Base-by-base conservation (phyloP, 2,888 invertebrate genomes). In the Diarsia rubi region DNA sequence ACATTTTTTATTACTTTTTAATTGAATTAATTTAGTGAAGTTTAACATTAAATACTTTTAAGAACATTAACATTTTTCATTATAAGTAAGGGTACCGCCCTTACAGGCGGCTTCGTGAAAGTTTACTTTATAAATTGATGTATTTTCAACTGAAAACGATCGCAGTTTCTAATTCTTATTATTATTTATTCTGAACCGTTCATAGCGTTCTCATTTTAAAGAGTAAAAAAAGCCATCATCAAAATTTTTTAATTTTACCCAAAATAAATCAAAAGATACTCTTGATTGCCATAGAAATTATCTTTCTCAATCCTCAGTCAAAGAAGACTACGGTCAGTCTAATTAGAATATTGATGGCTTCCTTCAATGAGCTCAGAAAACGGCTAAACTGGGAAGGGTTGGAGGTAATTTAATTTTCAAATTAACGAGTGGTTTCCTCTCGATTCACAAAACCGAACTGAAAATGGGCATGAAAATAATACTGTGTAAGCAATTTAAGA, bases 311-410 rank as follows among this genome's bases (percentile, higher is more conserved):
- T 59, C 59, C 45, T 44, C 1, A 45, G 4, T 57, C 21, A 65
- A 72, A 52, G n/a, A 63, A 47, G 57, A 14, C 21, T 21, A 69
- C 49, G 77, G 75, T 85, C 73, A 78, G 74, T 78, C 81, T 82
- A 84, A 89, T 88, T 81, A 85, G 74, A 84, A 86, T 75, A 73
- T 73, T 74, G 44, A 74, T 52, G 70, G 72, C 60, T 72, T 76
- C 60, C 44, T 44, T 63, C 45, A 79, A 63, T 69, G 45, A 79
- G 65, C 37, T 57, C 14, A 57, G 44, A 24, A 64, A 63, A 67
- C 63, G 49, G 21, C 27, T 52, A 27, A 69, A 52, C 67, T 64
- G 24, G n/a, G n/a, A 78, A 65, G 31, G 37, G 49, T 44, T 14
- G n/a, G 8, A 63, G 12, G 67, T 63, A 45, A 72, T 64, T 52